Evolutionary conservation across 2,888 invertebrate genomes (phyloP), one percentile per base, ranked within the genome.

Genomic region (Thereva nobilitata): DNA sequence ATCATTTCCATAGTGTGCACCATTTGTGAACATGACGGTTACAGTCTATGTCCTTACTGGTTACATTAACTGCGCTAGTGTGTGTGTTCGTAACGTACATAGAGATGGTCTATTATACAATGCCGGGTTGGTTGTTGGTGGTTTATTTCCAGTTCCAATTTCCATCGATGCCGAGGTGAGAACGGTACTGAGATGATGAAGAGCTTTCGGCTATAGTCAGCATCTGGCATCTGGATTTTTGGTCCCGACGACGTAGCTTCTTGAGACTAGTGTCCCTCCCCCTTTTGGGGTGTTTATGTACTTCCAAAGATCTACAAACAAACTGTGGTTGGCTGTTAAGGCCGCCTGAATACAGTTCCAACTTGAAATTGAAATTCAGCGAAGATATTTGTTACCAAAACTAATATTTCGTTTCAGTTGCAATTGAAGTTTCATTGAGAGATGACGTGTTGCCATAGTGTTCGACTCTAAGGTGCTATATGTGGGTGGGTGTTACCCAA

Each of bases 351-450:
- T 47, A 59, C 45, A 59, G 45, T 47, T 59, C 45, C 45, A 57
- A 57, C 37, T 45, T 23, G 38, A 55, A 55, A 55, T 12, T 47
- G 38, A 40, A 59, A 49, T 47, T 49, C 42, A 40, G 41, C 8
- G 42, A 42, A 52, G 64, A 53, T 45, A 64, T 64, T 64, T 64
- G 53, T 53, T 64, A 53, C 64, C 7, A 64, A 64, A 64, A 53
- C 49, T 64, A 53, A 53, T 44, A 8, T 42, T 53, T 45, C n/a
- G 64, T 67, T 70, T 81, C 81, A 81, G 81, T 81, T 79, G 78
- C 81, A 80, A 79, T 75, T 77, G 77, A 76, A 73, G 74, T 75
- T 76, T 79, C 77, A 75, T 73, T 73, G 76, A 74, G 77, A 74
- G 72, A 77, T 78, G 78, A 80, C 79, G 78, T 74, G 72, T n/a